These are phyloP conservation scores for Salticus scenicus DNA, from an alignment of 2,888 invertebrate species.

Conservation along the genomic window DNA sequence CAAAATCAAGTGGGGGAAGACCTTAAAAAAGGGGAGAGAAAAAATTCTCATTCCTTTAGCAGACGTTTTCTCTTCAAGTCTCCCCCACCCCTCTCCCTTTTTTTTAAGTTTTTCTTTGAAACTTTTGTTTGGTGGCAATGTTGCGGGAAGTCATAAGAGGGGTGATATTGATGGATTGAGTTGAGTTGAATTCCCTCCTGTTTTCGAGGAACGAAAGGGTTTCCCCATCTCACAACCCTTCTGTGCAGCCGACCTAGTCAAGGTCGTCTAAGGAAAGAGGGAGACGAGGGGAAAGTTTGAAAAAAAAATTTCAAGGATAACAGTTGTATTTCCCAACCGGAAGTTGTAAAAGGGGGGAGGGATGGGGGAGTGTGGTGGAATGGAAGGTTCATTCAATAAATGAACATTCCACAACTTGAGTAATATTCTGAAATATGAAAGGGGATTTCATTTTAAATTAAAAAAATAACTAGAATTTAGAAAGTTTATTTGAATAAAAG, in stretches of 20 bases:
- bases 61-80: conserved; percentile 18
- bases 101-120: background rate
- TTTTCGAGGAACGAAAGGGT: conserved; percentile 28
- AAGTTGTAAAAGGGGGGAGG: background rate
- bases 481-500: no score
- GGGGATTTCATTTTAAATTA: no score
- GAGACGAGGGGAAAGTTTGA: conserved; percentile 1
- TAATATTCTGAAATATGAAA: no score
- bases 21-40: conserved; percentile 13
- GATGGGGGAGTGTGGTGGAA: background rate
- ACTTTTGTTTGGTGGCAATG: conserved; percentile 34
- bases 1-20: conserved; percentile 1
- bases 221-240: background rate
- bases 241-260: conserved; percentile 22
- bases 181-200: conserved; percentile 23
- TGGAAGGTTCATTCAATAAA: no score
- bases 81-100: conserved; percentile 22
- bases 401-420: no score
- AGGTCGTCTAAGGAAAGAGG: conserved; percentile 40
- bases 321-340: background rate
- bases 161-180: conserved; percentile 63
- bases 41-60: background rate
- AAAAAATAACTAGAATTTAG: no score
- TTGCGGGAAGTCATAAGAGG: conserved; percentile 67
- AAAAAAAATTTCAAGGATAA: background rate